Base-by-base conservation (phyloP, 1,140 invertebrate genomes). In the Philopotamus ludificatus region DNA sequence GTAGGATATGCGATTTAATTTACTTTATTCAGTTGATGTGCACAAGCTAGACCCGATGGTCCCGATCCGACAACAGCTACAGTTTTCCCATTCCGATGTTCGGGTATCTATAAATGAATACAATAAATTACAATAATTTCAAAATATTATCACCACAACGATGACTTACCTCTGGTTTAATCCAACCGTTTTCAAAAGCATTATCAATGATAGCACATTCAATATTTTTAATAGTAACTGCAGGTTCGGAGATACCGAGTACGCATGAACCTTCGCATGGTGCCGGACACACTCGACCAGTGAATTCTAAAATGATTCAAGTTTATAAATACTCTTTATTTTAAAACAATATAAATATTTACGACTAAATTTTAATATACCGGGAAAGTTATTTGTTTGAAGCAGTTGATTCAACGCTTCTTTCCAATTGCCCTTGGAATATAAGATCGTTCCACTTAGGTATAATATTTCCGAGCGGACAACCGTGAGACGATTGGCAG, bases 181-280 rank as follows among this genome's bases (percentile, higher is more conserved):
- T 95, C 97, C 96, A 97, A 2, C 95, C 95, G 78, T 94, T 87
- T 70, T 98, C 93, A 79, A 97, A 99, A 9, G 95, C 97, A 80
- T 98, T 88, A 81, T 99, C 97, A 71, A 99, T 99, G 73, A 99
- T 99, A 20, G 95, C 88, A 77, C 95, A 97, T 82, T 99, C 97
- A 71, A 99, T 99, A 75, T 97, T 97, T 77, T 99, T 99, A 73
- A 99, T 99, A 25, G 97, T 99, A 1, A 99, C 97, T 8, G 97
- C 84, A 2, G 95, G 94, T 72, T 95, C 91, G 45, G 93, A 95
- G 73, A 99, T 99, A 25, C 95, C 96, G 53, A 99, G 76, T 15
- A 98, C 96, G 80, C 97, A 99, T 1, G 97, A 93, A 45, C 94
- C 97, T 84, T 99, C 97, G 81, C 97, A 99, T 2, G 97, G 97